phyloP scores from a whole-genome alignment of 2,888 invertebrate species.

The Drosophila siamana region DNA sequence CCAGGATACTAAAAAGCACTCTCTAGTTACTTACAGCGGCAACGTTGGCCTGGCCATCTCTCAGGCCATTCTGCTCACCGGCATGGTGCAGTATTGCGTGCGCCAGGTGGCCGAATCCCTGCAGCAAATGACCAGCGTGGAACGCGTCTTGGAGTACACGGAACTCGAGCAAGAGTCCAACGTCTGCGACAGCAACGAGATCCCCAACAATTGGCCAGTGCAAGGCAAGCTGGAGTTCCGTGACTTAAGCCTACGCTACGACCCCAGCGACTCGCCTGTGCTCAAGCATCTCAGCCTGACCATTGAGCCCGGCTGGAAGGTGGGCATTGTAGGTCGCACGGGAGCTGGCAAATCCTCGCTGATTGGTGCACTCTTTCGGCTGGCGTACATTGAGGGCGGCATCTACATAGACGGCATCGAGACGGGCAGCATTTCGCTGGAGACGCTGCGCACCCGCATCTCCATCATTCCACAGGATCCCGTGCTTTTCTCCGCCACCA shows the following conservation, averaged over 20 bases:
- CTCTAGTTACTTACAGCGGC: constrained; percentile 87
- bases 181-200: constrained; percentile 81
- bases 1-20: neutral
- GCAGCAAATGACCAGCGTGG: constrained; percentile 90
- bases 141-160: constrained; percentile 90
- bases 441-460: constrained; percentile 86
- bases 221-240: constrained; percentile 87
- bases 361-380: constrained; percentile 91
- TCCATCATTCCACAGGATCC: constrained; percentile 88
- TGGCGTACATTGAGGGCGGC: constrained; percentile 89
- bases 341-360: constrained; percentile 93
- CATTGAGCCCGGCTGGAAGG: constrained; percentile 89
- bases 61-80: constrained; percentile 89
- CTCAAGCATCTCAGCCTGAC: constrained; percentile 90
- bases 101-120: constrained; percentile 89
- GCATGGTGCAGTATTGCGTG: constrained; percentile 90
- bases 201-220: constrained; percentile 89
- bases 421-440: constrained; percentile 86
- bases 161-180: constrained; percentile 87
- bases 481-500: constrained; percentile 87
- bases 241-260: constrained; percentile 87
- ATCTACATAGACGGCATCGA: constrained; percentile 90
- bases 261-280: constrained; percentile 87
- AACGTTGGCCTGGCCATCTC: constrained; percentile 90
- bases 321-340: constrained; percentile 93